A percentile compares a stretch with the other conserved stretches of the same genome.
Evolutionary conservation across 2,797 vertebrate species (phyloP).

Genomic region (Silurus aristotelis): DNA sequence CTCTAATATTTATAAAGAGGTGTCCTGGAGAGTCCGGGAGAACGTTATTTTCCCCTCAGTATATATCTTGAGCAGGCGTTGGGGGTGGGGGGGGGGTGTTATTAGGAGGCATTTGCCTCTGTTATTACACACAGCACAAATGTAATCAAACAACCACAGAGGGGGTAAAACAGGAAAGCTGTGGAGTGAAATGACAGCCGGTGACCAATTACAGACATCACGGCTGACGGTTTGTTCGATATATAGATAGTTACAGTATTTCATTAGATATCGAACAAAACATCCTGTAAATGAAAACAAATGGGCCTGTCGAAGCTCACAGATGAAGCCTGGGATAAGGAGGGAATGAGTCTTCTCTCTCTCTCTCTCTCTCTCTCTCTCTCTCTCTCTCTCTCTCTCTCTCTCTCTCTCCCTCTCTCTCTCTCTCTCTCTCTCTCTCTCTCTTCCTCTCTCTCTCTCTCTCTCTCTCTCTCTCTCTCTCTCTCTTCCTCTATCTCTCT

Average conservation of each 20-base stretch:
- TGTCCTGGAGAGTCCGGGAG: too few relatives aligned
- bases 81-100: not conserved
- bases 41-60: too few relatives aligned
- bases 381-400: conserved; percentile 34
- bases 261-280: conserved; percentile 71
- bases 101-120: conserved; percentile 51
- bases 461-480: conserved; percentile 23
- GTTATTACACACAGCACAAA: conserved; percentile 60
- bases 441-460: conserved; percentile 6
- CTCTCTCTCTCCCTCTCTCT: not conserved
- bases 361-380: conserved; percentile 18
- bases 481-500: conserved; percentile 16
- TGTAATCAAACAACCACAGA: conserved; percentile 60
- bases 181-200: conserved; percentile 62
- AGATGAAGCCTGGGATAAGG: conserved; percentile 48
- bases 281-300: conserved; percentile 74
- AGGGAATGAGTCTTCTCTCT: conserved; percentile 41
- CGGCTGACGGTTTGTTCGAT: conserved; percentile 66
- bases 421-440: conserved; percentile 31
- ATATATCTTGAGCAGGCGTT: not conserved
- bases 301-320: conserved; percentile 68
- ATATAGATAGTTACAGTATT: conserved; percentile 71
- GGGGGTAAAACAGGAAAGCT: conserved; percentile 54
- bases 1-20: too few relatives aligned
- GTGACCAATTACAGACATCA: conserved; percentile 59